Base-by-base conservation (phyloP, 1,140 invertebrate genomes). In the Patella vulgata region DNA sequence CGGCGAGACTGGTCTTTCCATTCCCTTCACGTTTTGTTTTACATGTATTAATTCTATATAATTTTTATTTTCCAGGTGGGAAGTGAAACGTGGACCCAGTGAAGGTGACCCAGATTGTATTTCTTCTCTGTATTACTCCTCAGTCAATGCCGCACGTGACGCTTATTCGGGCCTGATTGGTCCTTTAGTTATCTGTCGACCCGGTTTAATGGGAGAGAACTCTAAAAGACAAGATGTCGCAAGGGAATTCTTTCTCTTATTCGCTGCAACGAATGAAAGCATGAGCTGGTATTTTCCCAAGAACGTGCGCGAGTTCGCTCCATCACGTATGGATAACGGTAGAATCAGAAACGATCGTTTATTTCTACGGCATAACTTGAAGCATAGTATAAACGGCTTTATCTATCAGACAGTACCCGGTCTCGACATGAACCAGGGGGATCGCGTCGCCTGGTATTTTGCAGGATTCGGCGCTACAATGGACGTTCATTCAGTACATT, bases 401-500 rank as follows among this genome's bases (percentile, higher is more conserved):
- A 51, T 74, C 5, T 81, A 65, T 51, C 74, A 75, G 1, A 79
- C 70, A 44, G 55, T 79, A 17, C 57, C 62, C 19, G 75, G 73
- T 33, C 61, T 82, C 42, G 68, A 69, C 30, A 77, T 77, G 67
- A 65, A 62, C 33, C 14, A 58, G 23, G 71, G 73, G 11, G 74
- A 78, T 25, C 39, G 59, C 14, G 73, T 77, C 6, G 59, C 70
- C 14, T 80, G 77, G 75, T 77, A 80, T 52, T 53, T 82, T 21
- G 57, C 80, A 0, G 70, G 75, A 19, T 25, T 82, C 21, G 80
- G 80, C 1, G 54, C 70, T 0, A 71, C 69, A 47, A 52, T 66
- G 9, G 80, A 82, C 54, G 56, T 82, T 33, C 80, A 82, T 57
- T 73, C 74, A 1, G 70, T 68, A 3, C 77, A 79, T 53, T 77